Conservation (phyloP, 23 tunicate species). For the Styela clava region DNA sequence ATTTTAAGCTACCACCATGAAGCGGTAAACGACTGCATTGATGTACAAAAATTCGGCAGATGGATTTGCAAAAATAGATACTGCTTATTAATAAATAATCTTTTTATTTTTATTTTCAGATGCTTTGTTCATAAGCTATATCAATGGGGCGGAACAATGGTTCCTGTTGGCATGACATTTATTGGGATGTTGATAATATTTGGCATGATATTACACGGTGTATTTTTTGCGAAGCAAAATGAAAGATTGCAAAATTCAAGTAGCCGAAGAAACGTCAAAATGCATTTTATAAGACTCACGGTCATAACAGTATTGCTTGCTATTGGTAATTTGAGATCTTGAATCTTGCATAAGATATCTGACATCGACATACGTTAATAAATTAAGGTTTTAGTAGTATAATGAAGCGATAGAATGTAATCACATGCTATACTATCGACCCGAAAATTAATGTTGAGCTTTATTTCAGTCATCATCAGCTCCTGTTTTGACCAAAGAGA, state of each 20-base stretch:
- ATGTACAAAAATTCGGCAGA: too few species aligned
- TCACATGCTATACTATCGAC: too few species aligned
- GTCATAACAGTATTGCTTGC: conserved; percentile 31
- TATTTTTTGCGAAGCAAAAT: neutral
- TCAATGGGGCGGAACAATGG: conserved; percentile 27
- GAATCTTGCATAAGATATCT: neutral
- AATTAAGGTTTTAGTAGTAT: too few species aligned
- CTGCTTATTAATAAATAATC: too few species aligned
- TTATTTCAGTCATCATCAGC: conserved; percentile 12
- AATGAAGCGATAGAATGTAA: too few species aligned
- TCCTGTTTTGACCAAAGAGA: conserved; percentile 8
- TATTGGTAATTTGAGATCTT: conserved; percentile 25
- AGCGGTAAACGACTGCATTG: too few species aligned
- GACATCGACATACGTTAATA: neutral
- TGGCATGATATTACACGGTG: conserved; percentile 24
- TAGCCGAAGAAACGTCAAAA: conserved; percentile 18
- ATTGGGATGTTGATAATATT: conserved; percentile 30
- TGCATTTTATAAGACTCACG: conserved; percentile 43
- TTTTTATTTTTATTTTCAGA: conserved; percentile 9
- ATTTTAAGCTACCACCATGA: too few species aligned
- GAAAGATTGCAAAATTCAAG: neutral
- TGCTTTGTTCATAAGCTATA: conserved; percentile 38
- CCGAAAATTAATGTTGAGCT: conserved; percentile 23
- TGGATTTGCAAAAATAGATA: too few species aligned
- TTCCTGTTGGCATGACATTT: conserved; percentile 29